Percentiles rank a stretch among this genome's conserved stretches.
Evolutionary conservation across 1,140 invertebrate species (phyloP).

Genomic region (Steinernema khuongi): DNA sequence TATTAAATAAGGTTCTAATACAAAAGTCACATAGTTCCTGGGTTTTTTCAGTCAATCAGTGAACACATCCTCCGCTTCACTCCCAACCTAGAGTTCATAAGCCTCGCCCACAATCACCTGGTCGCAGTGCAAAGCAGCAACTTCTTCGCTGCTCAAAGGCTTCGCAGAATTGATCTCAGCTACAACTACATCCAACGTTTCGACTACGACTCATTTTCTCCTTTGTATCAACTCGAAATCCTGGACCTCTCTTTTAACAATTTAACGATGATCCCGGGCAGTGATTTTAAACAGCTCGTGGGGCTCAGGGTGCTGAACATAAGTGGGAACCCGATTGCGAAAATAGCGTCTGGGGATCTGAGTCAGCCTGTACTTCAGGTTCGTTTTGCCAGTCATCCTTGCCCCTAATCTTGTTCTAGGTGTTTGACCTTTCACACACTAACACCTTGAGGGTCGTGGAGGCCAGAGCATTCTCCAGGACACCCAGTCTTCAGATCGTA

Average conservation of each 20-base stretch:
- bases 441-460: not conserved
- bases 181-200: not conserved
- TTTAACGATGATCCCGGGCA: not conserved
- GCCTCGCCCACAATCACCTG: not conserved
- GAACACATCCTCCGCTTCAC: not conserved
- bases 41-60: not conserved
- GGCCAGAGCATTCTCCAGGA: not conserved
- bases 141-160: not conserved
- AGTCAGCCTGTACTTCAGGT: not conserved
- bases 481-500: not conserved
- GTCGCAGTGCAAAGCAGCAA: not conserved
- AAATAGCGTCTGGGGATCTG: not conserved
- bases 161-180: not conserved
- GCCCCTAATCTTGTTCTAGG: not conserved
- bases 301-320: not conserved
- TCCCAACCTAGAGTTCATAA: not conserved
- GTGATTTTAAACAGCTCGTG: constrained; percentile 1
- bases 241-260: not conserved
- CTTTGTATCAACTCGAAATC: not conserved
- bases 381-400: not conserved
- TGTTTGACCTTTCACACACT: not conserved
- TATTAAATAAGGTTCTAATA: no score
- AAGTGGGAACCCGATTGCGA: not conserved
- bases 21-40: not conserved
- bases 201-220: constrained; percentile 10